Evolutionary conservation across 2,797 vertebrate species (phyloP), one percentile per base, ranked within the genome.

Genomic region (Darevskia mixta): DNA sequence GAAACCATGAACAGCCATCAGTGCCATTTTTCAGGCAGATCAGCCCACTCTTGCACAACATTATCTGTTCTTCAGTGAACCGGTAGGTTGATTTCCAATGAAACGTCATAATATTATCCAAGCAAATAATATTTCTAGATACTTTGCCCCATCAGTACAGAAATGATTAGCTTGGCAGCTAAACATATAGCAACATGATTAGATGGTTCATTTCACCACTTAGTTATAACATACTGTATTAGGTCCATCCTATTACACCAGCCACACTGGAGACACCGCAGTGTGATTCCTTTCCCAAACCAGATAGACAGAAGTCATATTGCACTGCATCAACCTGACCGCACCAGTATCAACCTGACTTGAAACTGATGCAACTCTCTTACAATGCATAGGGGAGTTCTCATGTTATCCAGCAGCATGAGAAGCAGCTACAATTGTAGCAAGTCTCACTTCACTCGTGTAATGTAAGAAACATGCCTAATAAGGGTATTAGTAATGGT

Each of bases 21-120:
- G 23, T 3, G 13, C 61, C 2, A 3, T n/a, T 58, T 41, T 64
- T 27, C 4, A 8, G 8, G 35, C 84, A 78, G 3, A 17, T 2
- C 41, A 55, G 3, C 25, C 73, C 88, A 35, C 25, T 49, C 38
- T 38, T 82, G 80, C 35, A 2, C 20, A 80, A 23, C 8, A 25
- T 89, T 7, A 82, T 9, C 18, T 75, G 71, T 49, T 78, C 41
- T 85, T 91, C 86, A 82, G 25, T 35, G 58, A 1, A 83, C 43
- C 38, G 84, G 10, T 15, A 79, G 29, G 29, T 15, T 82, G 75
- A 72, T 78, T 79, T 86, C 41, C 27, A 15, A 83, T 17, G n/a
- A 66, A 78, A 0, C 1, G 66, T 17, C 18, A 85, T 77, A 23
- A 49, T 67, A 89, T 86, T 80, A n/a, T 84, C 80, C 3, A 77